Evolutionary conservation across 2,888 invertebrate genomes (phyloP), one percentile per base, ranked within the genome.

Genomic region (Trissolcus brochymenae): DNA sequence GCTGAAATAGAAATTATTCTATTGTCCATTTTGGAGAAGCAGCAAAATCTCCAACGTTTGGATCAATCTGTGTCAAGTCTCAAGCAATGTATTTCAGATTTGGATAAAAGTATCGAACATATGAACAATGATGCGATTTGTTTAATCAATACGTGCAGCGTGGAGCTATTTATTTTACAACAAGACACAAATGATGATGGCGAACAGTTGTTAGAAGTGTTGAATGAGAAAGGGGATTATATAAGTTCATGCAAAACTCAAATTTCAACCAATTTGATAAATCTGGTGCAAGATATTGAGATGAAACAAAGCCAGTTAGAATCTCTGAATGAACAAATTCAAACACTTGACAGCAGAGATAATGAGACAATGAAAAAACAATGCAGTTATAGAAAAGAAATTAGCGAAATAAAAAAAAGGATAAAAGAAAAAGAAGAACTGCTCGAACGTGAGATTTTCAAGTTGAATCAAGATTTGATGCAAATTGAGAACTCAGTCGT

Each of bases 391-490:
- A 21, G 11, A 21, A 14, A 2, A 1, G 53, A 62, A 14, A 62
- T 53, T 13, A 43, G 43, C 1, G 6, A 53, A 41, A 14, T 25
- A 16, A 51, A 14, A 21, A 19, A 11, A 11, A 53, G 16, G 25
- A 11, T n/a, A 4, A 3, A 14, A 16, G 29, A 54, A 19, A 35
- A 29, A n/a, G 49, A 65, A 55, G 3, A n/a, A 4, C 6, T 2
- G 2, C 43, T 54, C 2, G 17, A 16, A 6, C 41, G n/a, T 25
- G 64, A 21, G 16, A 21, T 64, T 25, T 11, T 25, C 2, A 25
- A 46, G 16, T 43, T 64, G 54, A 14, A 43, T 11, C 25, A 64
- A 43, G 16, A 50, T 11, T 17, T 66, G 25, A 9, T 35, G 3
- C 16, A 57, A 6, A 40, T 57, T 40, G 50, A 6, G n/a, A 4